phyloP scores from a whole-genome alignment of 2,113 vertebrate genomes.

The Podocnemis expansa region DNA sequence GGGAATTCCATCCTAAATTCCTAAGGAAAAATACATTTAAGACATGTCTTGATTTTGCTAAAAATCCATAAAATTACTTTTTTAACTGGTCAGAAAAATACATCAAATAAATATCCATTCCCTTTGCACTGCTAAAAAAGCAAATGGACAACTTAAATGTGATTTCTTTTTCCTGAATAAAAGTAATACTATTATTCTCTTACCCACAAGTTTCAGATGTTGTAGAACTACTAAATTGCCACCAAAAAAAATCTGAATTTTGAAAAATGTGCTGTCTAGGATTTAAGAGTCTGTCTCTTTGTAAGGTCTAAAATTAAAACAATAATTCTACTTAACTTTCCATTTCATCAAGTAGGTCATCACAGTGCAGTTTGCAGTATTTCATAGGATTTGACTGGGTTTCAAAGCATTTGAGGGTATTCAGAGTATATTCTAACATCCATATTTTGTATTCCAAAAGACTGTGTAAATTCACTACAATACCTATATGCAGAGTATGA shows the following conservation, averaged over 20 bases:
- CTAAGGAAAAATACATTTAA: not conserved
- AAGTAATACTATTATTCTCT: not conserved
- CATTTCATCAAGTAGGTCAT: not conserved
- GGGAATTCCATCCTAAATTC: not conserved
- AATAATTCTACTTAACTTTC: not conserved
- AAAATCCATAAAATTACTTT: not conserved
- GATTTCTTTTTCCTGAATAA: not conserved
- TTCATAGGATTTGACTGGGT: not conserved
- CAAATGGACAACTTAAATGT: not conserved
- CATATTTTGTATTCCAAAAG: slow-evolving; percentile 26
- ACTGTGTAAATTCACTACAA: slow-evolving; percentile 20
- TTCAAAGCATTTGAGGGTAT: slow-evolving; percentile 18
- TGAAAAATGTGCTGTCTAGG: not conserved
- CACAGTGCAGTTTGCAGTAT: not conserved
- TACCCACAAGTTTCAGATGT: not conserved
- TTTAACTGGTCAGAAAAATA: not conserved
- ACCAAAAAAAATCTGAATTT: not conserved
- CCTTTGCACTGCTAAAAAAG: not conserved
- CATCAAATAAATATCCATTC: not conserved
- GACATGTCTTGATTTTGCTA: not conserved
- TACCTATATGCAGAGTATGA: not conserved
- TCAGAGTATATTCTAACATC: not conserved
- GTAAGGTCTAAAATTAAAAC: not conserved
- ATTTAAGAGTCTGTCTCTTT: not conserved
- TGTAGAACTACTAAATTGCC: not conserved